Conservation (phyloP, 1,140 invertebrate species). For the Calephelis nemesis region DNA sequence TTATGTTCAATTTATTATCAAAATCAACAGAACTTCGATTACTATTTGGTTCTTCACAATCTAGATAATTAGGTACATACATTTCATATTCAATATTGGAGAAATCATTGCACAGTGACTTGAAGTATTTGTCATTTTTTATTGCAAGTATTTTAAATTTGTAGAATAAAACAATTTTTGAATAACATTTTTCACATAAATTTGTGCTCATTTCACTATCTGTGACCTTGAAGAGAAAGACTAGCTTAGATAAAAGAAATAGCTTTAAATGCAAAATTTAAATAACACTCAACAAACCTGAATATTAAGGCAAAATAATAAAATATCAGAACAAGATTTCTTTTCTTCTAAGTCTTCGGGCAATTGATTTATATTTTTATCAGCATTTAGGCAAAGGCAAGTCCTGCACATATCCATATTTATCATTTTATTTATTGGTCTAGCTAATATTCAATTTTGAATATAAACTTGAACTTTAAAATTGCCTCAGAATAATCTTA, state of each 20-base stretch:
- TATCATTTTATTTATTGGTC: constrained; percentile 8
- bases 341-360: constrained; percentile 36
- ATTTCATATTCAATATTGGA: constrained; percentile 30
- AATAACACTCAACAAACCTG: constrained; percentile 34
- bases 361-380: constrained; percentile 47
- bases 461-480: background rate
- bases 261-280: background rate
- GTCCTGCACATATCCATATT: constrained; percentile 44
- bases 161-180: no score
- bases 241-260: background rate
- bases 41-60: constrained; percentile 25
- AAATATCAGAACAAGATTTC: constrained; percentile 44
- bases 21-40: background rate
- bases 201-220: no score
- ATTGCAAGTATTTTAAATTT: no score
- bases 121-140: no score
- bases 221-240: background rate
- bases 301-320: constrained; percentile 59
- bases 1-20: constrained; percentile 16
- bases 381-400: constrained; percentile 37
- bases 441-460: background rate
- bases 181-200: no score
- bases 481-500: background rate
- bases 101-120: constrained; percentile 15
- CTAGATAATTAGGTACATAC: constrained; percentile 12